Base-by-base conservation (phyloP, 2,797 vertebrate species). In the Rhodeus uyekii region DNA sequence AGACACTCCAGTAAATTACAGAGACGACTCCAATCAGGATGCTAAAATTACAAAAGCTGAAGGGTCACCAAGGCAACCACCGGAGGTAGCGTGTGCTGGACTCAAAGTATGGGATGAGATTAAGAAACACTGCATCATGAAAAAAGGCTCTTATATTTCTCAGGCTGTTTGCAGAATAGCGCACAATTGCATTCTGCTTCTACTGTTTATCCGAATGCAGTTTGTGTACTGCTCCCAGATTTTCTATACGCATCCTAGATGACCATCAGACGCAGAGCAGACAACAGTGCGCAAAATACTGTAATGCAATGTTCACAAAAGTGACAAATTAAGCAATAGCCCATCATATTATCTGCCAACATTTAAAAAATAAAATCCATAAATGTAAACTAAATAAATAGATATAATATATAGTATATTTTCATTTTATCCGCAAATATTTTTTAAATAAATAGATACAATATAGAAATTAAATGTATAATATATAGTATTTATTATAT, bases 1-100 rank as follows among this genome's bases (percentile, higher is more conserved):
- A 76, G 68, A 89, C 90, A 91, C 93, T 94, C 92, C 89, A 90
- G 88, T 83, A 92, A 93, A 94, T 93, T 91, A 93, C 87, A 91
- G 85, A 55, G 63, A 85, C 71, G 85, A 68, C 89, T 88, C 91
- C 92, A 94, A 94, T 95, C 92, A 94, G 92, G 91, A 90, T 89
- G 87, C 89, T 90, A 87, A 90, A 93, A 94, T 92, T 84, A 92
- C 87, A 84, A 87, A 90, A 83, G 89, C 82, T 84, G 83, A 81
- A 85, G 84, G 91, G 90, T 94, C 91, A 93, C 92, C 92, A 92
- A 86, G 89, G 93, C 90, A 91, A 93, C 91, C 84, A 85, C 89
- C 90, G 85, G 89, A 88, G 89, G 86, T 81, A 75, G 84, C 18
- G 76, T 83, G 84, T 22, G 42, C 55, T 73, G 67, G 78, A 5